A percentile compares a stretch with the other conserved stretches of the same genome.
Evolutionary conservation across 1,140 invertebrate species (phyloP).

Genomic region (Trachymyrmex septentrionalis): DNA sequence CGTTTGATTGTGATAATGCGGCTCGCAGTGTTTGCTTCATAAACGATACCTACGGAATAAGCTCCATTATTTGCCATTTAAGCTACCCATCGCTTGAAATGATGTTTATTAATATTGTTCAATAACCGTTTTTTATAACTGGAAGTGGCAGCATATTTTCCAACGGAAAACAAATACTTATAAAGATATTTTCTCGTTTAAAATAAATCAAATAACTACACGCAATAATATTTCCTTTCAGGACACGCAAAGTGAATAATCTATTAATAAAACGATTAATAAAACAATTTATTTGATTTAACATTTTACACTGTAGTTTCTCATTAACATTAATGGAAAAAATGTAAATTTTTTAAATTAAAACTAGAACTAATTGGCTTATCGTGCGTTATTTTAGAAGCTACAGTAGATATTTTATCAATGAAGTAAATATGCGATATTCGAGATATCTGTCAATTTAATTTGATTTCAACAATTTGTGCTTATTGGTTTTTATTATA

Average conservation of each 20-base stretch:
- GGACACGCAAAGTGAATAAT: not conserved
- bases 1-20: slow-evolving; percentile 59
- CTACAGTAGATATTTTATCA: not conserved
- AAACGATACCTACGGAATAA: slow-evolving; percentile 61
- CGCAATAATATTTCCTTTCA: not conserved
- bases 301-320: not conserved
- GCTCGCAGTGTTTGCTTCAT: slow-evolving; percentile 48
- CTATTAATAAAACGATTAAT: not conserved
- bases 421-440: not conserved
- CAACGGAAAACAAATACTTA: not conserved
- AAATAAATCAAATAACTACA: slow-evolving; percentile 13
- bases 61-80: slow-evolving; percentile 60
- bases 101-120: slow-evolving; percentile 39
- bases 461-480: not conserved
- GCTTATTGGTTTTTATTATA: not conserved
- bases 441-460: not conserved
- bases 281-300: not conserved
- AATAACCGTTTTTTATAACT: not conserved
- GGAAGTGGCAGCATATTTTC: not conserved
- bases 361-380: not conserved
- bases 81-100: slow-evolving; percentile 52
- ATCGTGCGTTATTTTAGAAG: not conserved
- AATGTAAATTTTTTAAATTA: not conserved
- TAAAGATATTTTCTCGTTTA: slow-evolving; percentile 9
- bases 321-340: not conserved